These are phyloP conservation scores for Drosophila simulans DNA, from an alignment of 1,140 invertebrate genomes.

Conservation along the genomic window DNA sequence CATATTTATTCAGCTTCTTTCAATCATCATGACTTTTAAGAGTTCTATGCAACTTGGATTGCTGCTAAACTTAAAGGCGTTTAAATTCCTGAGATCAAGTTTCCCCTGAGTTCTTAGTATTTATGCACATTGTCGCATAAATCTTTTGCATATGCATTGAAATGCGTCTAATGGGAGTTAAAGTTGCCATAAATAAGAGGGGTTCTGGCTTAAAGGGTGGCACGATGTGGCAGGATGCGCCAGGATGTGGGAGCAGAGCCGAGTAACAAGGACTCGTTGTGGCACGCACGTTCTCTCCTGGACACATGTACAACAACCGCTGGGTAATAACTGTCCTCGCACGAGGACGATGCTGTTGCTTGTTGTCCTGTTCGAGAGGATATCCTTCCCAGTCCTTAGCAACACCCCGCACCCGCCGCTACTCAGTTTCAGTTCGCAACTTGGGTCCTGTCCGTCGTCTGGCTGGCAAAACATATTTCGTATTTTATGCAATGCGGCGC, in stretches of 20 bases:
- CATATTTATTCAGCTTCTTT: too few species aligned
- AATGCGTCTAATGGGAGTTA: constrained; percentile 77
- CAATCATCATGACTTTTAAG: background rate
- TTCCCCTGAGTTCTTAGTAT: constrained; percentile 7
- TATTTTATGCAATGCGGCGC: constrained; percentile 71
- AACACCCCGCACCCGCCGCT: background rate
- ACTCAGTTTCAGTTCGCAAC: constrained; percentile 38
- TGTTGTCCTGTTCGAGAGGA: constrained; percentile 25
- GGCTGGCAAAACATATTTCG: constrained; percentile 63
- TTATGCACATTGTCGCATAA: constrained; percentile 56
- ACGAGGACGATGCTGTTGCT: constrained; percentile 27
- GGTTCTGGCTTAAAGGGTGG: constrained; percentile 32
- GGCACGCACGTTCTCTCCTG: constrained; percentile 41
- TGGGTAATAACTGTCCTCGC: constrained; percentile 58
- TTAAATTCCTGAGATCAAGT: constrained; percentile 4
- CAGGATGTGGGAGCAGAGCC: constrained; percentile 18
- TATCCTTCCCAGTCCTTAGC: background rate
- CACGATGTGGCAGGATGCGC: background rate
- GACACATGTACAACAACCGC: constrained; percentile 54
- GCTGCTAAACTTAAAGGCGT: background rate
- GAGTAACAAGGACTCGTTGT: constrained; percentile 28
- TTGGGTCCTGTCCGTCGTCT: constrained; percentile 12
- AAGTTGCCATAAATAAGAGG: constrained; percentile 79
- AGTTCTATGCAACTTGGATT: background rate
- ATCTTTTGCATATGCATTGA: constrained; percentile 76